A percentile compares a stretch with the other conserved stretches of the same genome.
phyloP scores from a whole-genome alignment of 2,797 vertebrate genomes.

The Denticeps clupeoides region DNA sequence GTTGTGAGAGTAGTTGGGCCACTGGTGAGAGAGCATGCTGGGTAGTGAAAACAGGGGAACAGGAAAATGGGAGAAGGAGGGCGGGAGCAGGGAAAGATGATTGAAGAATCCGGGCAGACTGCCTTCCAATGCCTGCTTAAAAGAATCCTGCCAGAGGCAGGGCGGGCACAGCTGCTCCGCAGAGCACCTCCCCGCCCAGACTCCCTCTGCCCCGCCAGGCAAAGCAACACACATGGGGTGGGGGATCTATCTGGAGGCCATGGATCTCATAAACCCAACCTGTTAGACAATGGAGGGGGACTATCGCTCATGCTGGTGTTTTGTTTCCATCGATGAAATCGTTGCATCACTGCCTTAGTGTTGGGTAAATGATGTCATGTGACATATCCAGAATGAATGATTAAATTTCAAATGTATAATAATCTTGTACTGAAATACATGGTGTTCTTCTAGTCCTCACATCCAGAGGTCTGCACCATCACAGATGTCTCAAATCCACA shows the following conservation, averaged over 20 bases:
- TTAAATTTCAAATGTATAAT: too few relatives aligned
- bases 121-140: constrained; percentile 53
- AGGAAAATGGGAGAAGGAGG: neutral
- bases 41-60: constrained; percentile 14
- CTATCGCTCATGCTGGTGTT: constrained; percentile 7
- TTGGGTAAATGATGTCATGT: too few relatives aligned
- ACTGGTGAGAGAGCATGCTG: constrained; percentile 15
- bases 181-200: constrained; percentile 39
- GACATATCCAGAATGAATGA: too few relatives aligned
- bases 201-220: constrained; percentile 38
- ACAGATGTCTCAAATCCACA: too few relatives aligned
- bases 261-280: constrained; percentile 18
- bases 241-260: constrained; percentile 12
- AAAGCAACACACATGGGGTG: constrained; percentile 25
- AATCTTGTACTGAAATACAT: too few relatives aligned
- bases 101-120: constrained; percentile 49
- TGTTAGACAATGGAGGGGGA: constrained; percentile 13
- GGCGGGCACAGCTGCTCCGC: constrained; percentile 46
- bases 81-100: constrained; percentile 13
- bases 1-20: constrained; percentile 4
- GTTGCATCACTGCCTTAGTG: too few relatives aligned
- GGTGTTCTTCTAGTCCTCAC: too few relatives aligned
- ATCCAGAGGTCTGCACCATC: too few relatives aligned
- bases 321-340: too few relatives aligned
- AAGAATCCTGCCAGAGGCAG: constrained; percentile 51